Base-by-base conservation (phyloP, 2,888 invertebrate species). In the Aphidoletes aphidimyza region DNA sequence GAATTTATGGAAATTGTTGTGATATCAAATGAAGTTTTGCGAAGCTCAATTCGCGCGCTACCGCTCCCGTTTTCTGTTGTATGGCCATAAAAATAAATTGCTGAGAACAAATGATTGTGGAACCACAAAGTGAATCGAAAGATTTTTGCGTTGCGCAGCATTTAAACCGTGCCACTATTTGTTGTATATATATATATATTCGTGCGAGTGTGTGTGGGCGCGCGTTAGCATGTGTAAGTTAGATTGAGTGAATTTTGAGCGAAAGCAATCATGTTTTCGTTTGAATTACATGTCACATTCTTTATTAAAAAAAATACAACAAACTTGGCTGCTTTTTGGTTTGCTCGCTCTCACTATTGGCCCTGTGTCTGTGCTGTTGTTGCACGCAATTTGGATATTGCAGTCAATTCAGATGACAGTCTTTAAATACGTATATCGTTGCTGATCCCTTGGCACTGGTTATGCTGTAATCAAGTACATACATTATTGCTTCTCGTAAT, bases 221-320 rank as follows among this genome's bases (percentile, higher is more conserved):
- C 42, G 14, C 14, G 42, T 42, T 42, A 14, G n/a, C n/a, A n/a
- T n/a, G n/a, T n/a, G n/a, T n/a, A n/a, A n/a, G n/a, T n/a, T n/a
- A n/a, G n/a, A n/a, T n/a, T 42, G 42, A 14, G 14, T 42, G 42
- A 42, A 9, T 42, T 42, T 69, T 30, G 30, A 69, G 30, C 69
- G 69, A 69, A 69, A 69, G 54, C 69, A 69, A 69, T 69, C 69
- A 69, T 69, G 69, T 69, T 69, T 69, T 34, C 69, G 69, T 69
- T 69, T 69, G 69, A 69, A 69, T 69, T 69, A 69, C 69, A 69
- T 69, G 69, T 69, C 69, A 69, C 69, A 69, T 69, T 69, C 69
- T 69, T 26, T 69, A 69, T 69, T 69, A 69, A 69, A n/a, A n/a
- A n/a, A n/a, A 69, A 69, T 69, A 69, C 69, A 69, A 69, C 69